Evolutionary conservation across 2,113 vertebrate genomes (phyloP).

Genomic region (Austrofundulus limnaeus): DNA sequence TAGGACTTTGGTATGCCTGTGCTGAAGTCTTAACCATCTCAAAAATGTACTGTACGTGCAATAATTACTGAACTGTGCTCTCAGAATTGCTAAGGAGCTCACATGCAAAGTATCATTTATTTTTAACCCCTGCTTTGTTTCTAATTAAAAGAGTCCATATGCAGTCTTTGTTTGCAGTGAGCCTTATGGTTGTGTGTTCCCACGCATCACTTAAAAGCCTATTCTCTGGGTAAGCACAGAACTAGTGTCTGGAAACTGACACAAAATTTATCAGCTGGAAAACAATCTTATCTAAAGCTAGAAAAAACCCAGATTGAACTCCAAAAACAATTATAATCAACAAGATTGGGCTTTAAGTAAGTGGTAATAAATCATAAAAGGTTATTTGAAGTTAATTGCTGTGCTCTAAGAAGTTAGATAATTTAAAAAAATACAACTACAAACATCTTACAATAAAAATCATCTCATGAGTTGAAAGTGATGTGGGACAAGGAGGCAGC

Average conservation of each 20-base stretch:
- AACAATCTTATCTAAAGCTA: constrained; percentile 37
- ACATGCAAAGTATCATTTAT: neutral
- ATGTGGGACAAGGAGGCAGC: no score
- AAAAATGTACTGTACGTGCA: neutral
- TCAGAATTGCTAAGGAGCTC: constrained; percentile 6
- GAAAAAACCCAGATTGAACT: constrained; percentile 22
- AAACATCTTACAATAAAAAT: no score
- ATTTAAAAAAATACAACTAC: constrained; percentile 20
- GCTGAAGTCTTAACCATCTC: constrained; percentile 8
- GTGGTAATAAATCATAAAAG: constrained; percentile 48
- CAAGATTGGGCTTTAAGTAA: constrained; percentile 22
- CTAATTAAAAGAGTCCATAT: neutral
- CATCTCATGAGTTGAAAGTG: no score
- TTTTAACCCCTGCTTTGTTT: constrained; percentile 13
- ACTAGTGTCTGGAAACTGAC: constrained; percentile 6
- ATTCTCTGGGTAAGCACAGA: constrained; percentile 20
- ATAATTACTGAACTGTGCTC: neutral
- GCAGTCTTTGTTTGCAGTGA: neutral
- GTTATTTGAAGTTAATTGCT: constrained; percentile 36
- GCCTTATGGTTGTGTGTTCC: neutral
- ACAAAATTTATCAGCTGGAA: constrained; percentile 43
- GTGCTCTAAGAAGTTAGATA: constrained; percentile 24
- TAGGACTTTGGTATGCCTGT: constrained; percentile 11
- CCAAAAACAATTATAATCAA: constrained; percentile 37
- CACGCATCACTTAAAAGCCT: neutral